These are phyloP conservation scores for Aproaerema taeniolella DNA, from an alignment of 2,888 invertebrate species.

Conservation along the genomic window DNA sequence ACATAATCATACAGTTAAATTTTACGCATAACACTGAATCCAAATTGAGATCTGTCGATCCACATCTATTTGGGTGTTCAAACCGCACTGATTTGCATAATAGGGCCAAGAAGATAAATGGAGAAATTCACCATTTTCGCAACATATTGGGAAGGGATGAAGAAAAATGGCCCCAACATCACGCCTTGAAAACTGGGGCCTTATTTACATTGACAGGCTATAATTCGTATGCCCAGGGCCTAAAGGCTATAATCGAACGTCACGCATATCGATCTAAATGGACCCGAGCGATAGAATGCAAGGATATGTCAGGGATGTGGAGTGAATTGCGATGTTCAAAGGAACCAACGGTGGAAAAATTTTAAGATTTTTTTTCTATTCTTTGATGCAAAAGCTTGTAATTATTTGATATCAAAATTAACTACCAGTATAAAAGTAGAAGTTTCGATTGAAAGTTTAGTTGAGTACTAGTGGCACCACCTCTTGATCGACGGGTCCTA, in stretches of 20 bases:
- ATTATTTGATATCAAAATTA: too few relatives aligned
- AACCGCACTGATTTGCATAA: slow-evolving; percentile 54
- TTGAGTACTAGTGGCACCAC: too few relatives aligned
- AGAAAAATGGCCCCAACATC: slow-evolving; percentile 58
- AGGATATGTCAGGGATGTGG: slow-evolving; percentile 4
- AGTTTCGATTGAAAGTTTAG: too few relatives aligned
- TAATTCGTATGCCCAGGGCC: slow-evolving; percentile 24
- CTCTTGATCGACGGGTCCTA: too few relatives aligned
- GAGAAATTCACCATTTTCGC: slow-evolving; percentile 44
- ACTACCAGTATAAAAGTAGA: too few relatives aligned
- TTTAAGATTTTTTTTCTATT: too few relatives aligned
- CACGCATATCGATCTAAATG: slow-evolving; percentile 11
- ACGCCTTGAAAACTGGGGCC: slow-evolving; percentile 48
- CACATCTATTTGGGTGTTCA: slow-evolving; percentile 28
- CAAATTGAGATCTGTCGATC: slow-evolving; percentile 28
- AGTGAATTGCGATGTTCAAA: too few relatives aligned
- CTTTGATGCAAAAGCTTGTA: too few relatives aligned
- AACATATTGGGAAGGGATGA: slow-evolving; percentile 62
- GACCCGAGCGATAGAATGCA: slow-evolving; percentile 4
- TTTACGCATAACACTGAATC: slow-evolving; percentile 5
- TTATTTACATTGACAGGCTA: slow-evolving; percentile 40
- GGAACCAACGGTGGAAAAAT: too few relatives aligned
- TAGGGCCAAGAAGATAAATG: slow-evolving; percentile 56
- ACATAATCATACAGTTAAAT: slow-evolving; percentile 8
- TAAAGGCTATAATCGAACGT: slow-evolving; percentile 22